Evolutionary conservation across 2,888 invertebrate species (phyloP).

Genomic region (Erynnis tages): DNA sequence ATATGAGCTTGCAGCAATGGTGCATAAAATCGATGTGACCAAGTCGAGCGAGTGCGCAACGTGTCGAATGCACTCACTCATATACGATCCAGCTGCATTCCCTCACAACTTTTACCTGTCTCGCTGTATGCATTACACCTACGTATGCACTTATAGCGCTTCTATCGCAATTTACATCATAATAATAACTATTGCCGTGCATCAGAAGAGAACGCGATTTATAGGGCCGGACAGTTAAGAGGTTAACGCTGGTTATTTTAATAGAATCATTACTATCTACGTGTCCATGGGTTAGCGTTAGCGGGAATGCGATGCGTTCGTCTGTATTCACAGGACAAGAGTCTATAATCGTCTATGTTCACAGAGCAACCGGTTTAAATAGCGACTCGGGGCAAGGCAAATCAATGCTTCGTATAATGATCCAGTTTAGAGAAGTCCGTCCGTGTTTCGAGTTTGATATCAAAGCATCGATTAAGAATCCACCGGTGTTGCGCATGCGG

Average conservation of each 20-base stretch:
- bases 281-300: slow-evolving; percentile 52
- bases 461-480: slow-evolving; percentile 61
- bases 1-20: slow-evolving; percentile 53
- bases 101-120: slow-evolving; percentile 41
- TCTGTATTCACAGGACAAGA: slow-evolving; percentile 36
- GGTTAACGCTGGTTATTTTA: slow-evolving; percentile 35
- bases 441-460: slow-evolving; percentile 43
- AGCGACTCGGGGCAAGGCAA: slow-evolving; percentile 50
- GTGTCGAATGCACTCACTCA: slow-evolving; percentile 39
- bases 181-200: slow-evolving; percentile 22
- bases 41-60: slow-evolving; percentile 39
- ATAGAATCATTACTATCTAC: slow-evolving; percentile 39
- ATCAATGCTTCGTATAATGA: slow-evolving; percentile 62
- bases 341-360: slow-evolving; percentile 48
- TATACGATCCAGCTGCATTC: slow-evolving; percentile 43
- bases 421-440: slow-evolving; percentile 51
- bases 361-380: slow-evolving; percentile 62
- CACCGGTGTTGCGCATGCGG: slow-evolving; percentile 64
- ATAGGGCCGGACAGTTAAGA: slow-evolving; percentile 23
- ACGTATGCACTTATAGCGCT: slow-evolving; percentile 18
- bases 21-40: slow-evolving; percentile 57
- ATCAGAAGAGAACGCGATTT: slow-evolving; percentile 21
- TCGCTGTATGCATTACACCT: slow-evolving; percentile 34
- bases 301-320: slow-evolving; percentile 47
- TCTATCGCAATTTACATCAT: slow-evolving; percentile 31